Base-by-base conservation (phyloP, 23 tunicate species). In the Diplosoma virens region DNA sequence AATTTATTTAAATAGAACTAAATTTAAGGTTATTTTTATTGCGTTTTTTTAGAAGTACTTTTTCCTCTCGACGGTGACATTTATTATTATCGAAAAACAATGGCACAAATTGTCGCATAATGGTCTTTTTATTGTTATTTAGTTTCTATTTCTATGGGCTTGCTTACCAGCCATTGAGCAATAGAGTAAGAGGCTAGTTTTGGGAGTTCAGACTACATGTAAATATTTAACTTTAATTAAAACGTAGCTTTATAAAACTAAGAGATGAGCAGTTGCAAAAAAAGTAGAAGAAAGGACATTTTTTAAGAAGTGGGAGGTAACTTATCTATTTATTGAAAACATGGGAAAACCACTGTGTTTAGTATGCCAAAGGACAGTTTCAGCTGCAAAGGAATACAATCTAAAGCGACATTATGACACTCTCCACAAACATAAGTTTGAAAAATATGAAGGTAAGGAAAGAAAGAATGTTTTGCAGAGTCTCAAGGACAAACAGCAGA, bases 321-420 rank as follows among this genome's bases (percentile, higher is more conserved):
- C n/a, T 41, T 25, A 71, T 24, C 36, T 71, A 41, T 71, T 35
- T 41, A 27, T 46, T n/a, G n/a, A n/a, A n/a, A n/a, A n/a, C n/a
- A n/a, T n/a, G n/a, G 31, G 67, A 71, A 71, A 71, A 41, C 77
- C 77, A 71, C 59, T 37, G 27, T 18, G 77, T 25, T 41, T 71
- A 33, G 77, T 71, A 46, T 71, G 77, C 77, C 30, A 37, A 20
- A 41, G 41, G 20, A 64, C 71, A 64, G 58, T 71, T 37, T 1
- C 77, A 37, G 66, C 29, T 41, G 26, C 58, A 16, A 71, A 71
- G 2, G 77, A 71, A 46, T 71, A 37, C 58, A 71, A 71, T 18
- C n/a, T 71, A 25, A 71, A 71, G 1, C 1, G 77, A 17, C 77
- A 71, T 71, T 41, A 71, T 33, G 58, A 25, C 58, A 71, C 77